Percentiles rank a stretch among this genome's conserved stretches.
phyloP scores from a whole-genome alignment of 2,113 vertebrate species.

The Phaetusa simplex region DNA sequence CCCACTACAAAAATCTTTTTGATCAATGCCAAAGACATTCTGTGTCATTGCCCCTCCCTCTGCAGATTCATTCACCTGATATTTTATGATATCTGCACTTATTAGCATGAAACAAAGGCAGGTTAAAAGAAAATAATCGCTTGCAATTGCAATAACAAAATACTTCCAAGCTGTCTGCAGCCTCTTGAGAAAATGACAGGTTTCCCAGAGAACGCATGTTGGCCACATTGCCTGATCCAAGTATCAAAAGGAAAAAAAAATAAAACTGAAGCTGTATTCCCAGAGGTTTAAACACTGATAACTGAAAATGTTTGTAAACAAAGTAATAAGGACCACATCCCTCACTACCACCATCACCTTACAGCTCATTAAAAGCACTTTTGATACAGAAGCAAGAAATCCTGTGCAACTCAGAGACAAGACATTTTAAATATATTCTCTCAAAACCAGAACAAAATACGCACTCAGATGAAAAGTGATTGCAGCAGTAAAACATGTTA shows the following conservation, averaged over 20 bases:
- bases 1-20: not conserved
- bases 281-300: not conserved
- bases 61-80: not conserved
- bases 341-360: not conserved
- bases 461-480: not conserved
- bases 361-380: not conserved
- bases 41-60: not conserved
- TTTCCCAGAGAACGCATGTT: conserved; percentile 1
- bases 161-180: not conserved
- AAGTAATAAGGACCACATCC: not conserved
- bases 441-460: not conserved
- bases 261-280: not conserved
- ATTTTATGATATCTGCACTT: not conserved
- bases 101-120: not conserved
- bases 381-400: not conserved
- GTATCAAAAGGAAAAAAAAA: not conserved
- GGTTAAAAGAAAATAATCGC: not conserved
- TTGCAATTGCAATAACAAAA: not conserved
- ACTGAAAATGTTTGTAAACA: not conserved
- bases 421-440: not conserved
- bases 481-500: not conserved
- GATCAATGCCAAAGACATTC: not conserved
- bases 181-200: conserved; percentile 22
- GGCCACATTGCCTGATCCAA: not conserved
- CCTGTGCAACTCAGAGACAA: not conserved